Percentiles rank a stretch among this genome's conserved stretches.
These are phyloP conservation scores for Taenioides sp. DNA, from an alignment of 2,797 vertebrate species.

Conservation along the genomic window DNA sequence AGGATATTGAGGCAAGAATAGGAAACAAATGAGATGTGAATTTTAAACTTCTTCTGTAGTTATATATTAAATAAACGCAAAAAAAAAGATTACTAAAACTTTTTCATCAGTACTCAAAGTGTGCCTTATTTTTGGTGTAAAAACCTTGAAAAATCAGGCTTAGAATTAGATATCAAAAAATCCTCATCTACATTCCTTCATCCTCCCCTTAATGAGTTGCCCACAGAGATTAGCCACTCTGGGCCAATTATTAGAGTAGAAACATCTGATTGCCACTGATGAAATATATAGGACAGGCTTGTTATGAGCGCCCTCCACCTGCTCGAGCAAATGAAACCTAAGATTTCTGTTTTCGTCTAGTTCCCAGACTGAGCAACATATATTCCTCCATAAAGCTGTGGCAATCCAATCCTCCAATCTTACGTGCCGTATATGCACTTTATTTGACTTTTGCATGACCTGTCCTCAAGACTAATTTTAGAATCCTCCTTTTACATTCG, in stretches of 20 bases:
- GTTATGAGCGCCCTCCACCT: slow-evolving; percentile 7
- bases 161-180: too few species aligned
- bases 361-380: not conserved
- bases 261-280: not conserved
- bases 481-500: slow-evolving; percentile 29
- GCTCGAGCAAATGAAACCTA: slow-evolving; percentile 4
- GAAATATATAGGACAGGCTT: slow-evolving; percentile 1
- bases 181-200: too few species aligned
- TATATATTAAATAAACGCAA: too few species aligned
- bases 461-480: slow-evolving; percentile 16
- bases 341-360: not conserved
- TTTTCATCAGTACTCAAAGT: too few species aligned
- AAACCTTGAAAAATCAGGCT: too few species aligned
- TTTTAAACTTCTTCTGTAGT: too few species aligned
- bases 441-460: slow-evolving; percentile 7
- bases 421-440: not conserved
- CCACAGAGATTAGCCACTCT: not conserved
- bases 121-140: too few species aligned
- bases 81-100: too few species aligned
- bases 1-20: not conserved
- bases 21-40: too few species aligned
- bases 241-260: not conserved
- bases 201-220: not conserved
- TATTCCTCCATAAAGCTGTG: not conserved
- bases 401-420: not conserved